Evolutionary conservation across 2,113 vertebrate species (phyloP), one percentile per base, ranked within the genome.

Genomic region (mouse (Mus musculus)): DNA sequence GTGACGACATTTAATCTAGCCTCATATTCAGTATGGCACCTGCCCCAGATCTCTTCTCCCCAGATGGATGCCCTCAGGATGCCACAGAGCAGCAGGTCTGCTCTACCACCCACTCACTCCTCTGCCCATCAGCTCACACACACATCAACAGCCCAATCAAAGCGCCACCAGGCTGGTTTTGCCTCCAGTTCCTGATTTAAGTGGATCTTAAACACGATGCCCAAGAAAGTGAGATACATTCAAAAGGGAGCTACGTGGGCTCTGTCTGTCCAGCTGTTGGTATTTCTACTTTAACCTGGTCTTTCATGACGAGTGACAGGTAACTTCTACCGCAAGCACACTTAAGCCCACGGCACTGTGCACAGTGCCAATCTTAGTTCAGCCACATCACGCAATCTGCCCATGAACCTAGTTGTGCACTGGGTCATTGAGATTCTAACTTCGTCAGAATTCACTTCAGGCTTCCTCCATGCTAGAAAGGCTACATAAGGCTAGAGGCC

Each of bases 351-450:
- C 7, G 22, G 30, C 46, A 4, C 14, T 12, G 33, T 5, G 10
- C 65, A 78, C 39, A 69, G 52, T 10, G 28, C 39, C 10, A 2
- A 19, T 33, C 67, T 39, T 9, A 2, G 33, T 30, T 61, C 26
- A 36, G 0, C 61, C 5, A 26, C 52, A 16, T 61, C 0, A 2
- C 10, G 14, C 5, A 0, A 9, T 11, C 14, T 39, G 33, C 46
- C 36, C 56, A 54, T 46, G n/a, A 54, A 10, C 52, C 33, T 36
- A 19, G 24, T 8, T 46, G 39, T 73, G 42, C 26, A 9, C 0
- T 52, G 42, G n/a, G 36, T n/a, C 69, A 11, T n/a, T 63, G 86
- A 36, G 81, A 63, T 77, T 54, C 36, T n/a, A 81, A 91, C 71
- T 56, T 26, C 1, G 24, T 46, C 63, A 49, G 78, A n/a, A 67